These are phyloP conservation scores for Lithosia quadra DNA, from an alignment of 2,888 invertebrate species.

Conservation along the genomic window DNA sequence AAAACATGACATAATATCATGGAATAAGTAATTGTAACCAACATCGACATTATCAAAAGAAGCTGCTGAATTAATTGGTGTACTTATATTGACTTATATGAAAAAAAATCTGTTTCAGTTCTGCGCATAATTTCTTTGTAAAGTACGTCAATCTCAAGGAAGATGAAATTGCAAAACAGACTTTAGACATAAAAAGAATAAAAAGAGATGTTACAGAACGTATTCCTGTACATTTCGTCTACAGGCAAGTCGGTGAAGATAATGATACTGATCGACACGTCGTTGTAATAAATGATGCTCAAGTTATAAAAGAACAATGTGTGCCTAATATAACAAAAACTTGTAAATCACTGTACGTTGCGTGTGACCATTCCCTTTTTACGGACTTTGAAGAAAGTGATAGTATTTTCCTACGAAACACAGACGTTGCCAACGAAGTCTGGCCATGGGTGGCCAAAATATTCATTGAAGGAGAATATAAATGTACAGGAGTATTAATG, in stretches of 20 bases:
- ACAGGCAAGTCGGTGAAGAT: constrained; percentile 55
- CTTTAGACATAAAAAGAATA: constrained; percentile 53
- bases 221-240: constrained; percentile 70
- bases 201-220: constrained; percentile 59
- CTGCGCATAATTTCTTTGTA: constrained; percentile 72
- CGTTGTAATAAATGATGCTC: constrained; percentile 69
- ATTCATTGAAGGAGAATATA: constrained; percentile 89
- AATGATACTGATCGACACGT: constrained; percentile 58
- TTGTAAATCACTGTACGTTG: constrained; percentile 86
- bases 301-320: constrained; percentile 78
- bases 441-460: constrained; percentile 93
- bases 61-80: not conserved
- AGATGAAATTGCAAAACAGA: constrained; percentile 54
- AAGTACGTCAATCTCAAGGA: constrained; percentile 76
- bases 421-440: constrained; percentile 52
- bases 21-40: too few species aligned
- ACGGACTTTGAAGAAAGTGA: constrained; percentile 68
- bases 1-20: too few species aligned
- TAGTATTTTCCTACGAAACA: constrained; percentile 57
- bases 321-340: constrained; percentile 79
- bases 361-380: constrained; percentile 81
- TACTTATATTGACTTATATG: not conserved
- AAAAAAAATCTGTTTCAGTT: constrained; percentile 55
- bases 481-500: constrained; percentile 90
- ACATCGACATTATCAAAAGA: not conserved